A percentile compares a stretch with the other conserved stretches of the same genome.
Evolutionary conservation across 2,888 invertebrate species (phyloP).

Genomic region (Tipula lateralis): DNA sequence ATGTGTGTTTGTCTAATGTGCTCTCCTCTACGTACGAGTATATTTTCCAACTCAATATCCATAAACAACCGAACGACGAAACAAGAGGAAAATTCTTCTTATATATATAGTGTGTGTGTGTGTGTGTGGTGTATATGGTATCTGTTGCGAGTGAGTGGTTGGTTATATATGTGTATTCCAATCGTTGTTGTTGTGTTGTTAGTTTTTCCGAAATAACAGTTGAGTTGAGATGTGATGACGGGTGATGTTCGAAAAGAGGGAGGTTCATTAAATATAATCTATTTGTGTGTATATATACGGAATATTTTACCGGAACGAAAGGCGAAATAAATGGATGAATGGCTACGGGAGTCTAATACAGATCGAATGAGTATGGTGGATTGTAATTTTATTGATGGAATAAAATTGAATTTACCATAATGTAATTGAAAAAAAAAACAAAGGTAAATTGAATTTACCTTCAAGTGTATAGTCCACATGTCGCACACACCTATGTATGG

Average conservation of each 20-base stretch:
- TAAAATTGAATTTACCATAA: not conserved
- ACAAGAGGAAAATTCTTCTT: not conserved
- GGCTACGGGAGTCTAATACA: not conserved
- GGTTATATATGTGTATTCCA: not conserved
- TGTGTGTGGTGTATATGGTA: not conserved
- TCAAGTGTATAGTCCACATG: too few relatives aligned
- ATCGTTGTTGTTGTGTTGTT: not conserved
- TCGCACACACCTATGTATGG: too few relatives aligned
- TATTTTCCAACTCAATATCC: not conserved
- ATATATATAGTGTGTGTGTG: not conserved
- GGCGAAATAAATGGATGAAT: not conserved
- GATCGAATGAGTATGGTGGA: not conserved
- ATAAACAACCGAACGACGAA: not conserved
- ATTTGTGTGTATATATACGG: not conserved
- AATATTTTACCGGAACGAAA: not conserved
- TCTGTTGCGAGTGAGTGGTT: not conserved
- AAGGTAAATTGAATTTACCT: too few relatives aligned
- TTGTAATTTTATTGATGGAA: not conserved
- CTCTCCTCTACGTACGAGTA: not conserved
- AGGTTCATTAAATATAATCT: slow-evolving; percentile 9
- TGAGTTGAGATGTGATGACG: not conserved
- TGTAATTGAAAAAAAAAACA: not conserved
- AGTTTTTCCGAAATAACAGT: not conserved
- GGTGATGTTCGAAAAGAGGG: not conserved
- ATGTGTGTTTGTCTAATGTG: not conserved